A percentile compares a stretch with the other conserved stretches of the same genome.
Evolutionary conservation across 2,888 invertebrate genomes (phyloP).

Genomic region (Strigamia maritima): DNA sequence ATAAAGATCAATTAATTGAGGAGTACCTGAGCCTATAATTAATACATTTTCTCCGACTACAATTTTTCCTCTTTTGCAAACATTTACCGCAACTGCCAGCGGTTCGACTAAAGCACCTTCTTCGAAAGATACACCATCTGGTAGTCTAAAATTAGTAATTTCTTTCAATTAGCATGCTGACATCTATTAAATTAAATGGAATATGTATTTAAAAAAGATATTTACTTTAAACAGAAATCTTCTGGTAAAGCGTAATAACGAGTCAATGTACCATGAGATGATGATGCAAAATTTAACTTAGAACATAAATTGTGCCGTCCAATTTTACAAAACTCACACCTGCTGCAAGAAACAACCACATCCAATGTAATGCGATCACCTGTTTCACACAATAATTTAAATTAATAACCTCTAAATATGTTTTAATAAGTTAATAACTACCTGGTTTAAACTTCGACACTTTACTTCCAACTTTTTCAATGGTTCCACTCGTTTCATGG

Average conservation of each 20-base stretch:
- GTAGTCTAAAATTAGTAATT: conserved; percentile 62
- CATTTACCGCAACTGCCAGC: conserved; percentile 87
- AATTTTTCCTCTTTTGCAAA: conserved; percentile 79
- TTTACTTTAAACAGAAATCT: conserved; percentile 59
- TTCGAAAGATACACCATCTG: conserved; percentile 82
- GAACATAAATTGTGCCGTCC: conserved; percentile 89
- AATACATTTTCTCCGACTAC: conserved; percentile 68
- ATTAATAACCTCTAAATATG: no score
- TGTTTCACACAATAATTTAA: conserved; percentile 45
- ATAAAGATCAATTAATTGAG: no score
- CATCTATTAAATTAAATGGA: background rate
- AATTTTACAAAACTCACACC: conserved; percentile 77
- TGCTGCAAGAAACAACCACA: conserved; percentile 84
- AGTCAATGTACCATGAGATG: conserved; percentile 89
- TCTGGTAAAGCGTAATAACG: conserved; percentile 81
- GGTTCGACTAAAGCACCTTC: conserved; percentile 94
- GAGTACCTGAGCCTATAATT: conserved; percentile 61
- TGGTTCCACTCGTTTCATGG: conserved; percentile 72
- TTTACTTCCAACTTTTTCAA: conserved; percentile 64
- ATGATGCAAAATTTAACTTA: conserved; percentile 87
- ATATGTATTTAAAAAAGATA: no score
- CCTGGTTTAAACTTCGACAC: conserved; percentile 59
- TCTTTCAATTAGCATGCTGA: background rate
- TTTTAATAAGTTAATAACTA: no score
- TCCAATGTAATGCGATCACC: conserved; percentile 94